phyloP scores from a whole-genome alignment of 2,113 vertebrate genomes.

The Oryzias curvinotus region DNA sequence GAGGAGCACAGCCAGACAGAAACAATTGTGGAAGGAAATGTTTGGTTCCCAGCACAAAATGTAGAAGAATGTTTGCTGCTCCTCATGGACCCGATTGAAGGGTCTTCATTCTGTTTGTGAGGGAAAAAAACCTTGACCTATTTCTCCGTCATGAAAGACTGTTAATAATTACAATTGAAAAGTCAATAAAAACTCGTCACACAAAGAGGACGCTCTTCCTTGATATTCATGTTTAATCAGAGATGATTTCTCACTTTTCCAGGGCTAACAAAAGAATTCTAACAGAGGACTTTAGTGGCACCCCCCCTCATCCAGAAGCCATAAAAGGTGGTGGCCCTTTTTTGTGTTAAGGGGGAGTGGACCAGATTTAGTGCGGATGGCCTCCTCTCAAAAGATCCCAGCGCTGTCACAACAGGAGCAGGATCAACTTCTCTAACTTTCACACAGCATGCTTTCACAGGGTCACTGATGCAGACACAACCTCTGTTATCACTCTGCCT shows the following conservation, averaged over 20 bases:
- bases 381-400: slow-evolving; percentile 62
- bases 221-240: slow-evolving; percentile 4
- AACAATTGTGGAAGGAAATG: slow-evolving; percentile 70
- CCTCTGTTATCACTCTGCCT: slow-evolving; percentile 15
- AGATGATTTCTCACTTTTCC: slow-evolving; percentile 42
- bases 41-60: slow-evolving; percentile 25
- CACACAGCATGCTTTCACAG: slow-evolving; percentile 58
- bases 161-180: too few species aligned
- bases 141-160: too few species aligned
- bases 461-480: slow-evolving; percentile 53
- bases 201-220: neutral
- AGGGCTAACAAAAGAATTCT: slow-evolving; percentile 57
- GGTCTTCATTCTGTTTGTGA: too few species aligned
- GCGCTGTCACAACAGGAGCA: slow-evolving; percentile 69
- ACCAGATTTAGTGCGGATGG: slow-evolving; percentile 72
- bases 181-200: neutral
- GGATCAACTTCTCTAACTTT: slow-evolving; percentile 66
- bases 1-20: slow-evolving; percentile 35
- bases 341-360: slow-evolving; percentile 71
- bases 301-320: slow-evolving; percentile 61
- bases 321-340: slow-evolving; percentile 75
- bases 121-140: too few species aligned
- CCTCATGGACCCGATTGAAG: neutral
- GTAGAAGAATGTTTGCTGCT: slow-evolving; percentile 29
- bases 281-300: slow-evolving; percentile 37